phyloP scores from a whole-genome alignment of 2,797 vertebrate species.

The Pipistrellus pygmaeus region DNA sequence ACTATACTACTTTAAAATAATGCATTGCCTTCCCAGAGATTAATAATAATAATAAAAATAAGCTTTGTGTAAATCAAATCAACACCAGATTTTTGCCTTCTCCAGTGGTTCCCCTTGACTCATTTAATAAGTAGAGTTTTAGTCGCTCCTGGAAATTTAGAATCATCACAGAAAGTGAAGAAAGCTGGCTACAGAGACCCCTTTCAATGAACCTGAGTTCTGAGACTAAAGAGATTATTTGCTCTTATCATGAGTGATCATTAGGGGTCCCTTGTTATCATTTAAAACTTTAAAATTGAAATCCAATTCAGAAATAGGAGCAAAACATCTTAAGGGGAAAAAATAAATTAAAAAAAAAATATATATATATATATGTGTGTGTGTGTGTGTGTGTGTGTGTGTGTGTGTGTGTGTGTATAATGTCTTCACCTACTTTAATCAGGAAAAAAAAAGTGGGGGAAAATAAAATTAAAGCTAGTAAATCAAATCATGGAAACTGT shows the following conservation, averaged over 20 bases:
- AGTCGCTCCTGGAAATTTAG: constrained; percentile 11
- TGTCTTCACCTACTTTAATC: not conserved
- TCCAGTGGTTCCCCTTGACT: not conserved
- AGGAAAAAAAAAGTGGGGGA: not conserved
- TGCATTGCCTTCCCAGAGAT: not conserved
- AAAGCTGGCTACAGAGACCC: not conserved
- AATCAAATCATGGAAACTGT: not conserved
- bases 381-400: too few species aligned
- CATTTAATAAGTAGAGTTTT: not conserved
- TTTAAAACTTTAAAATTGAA: constrained; percentile 14
- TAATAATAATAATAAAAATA: not conserved
- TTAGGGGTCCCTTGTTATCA: not conserved
- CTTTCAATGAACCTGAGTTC: not conserved
- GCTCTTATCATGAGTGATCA: not conserved
- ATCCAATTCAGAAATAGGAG: not conserved
- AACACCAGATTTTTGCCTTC: not conserved
- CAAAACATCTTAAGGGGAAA: not conserved
- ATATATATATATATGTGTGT: too few species aligned
- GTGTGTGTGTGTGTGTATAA: not conserved
- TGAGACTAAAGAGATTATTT: not conserved
- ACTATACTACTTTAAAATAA: not conserved
- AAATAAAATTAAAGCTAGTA: constrained; percentile 23
- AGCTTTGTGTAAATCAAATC: not conserved
- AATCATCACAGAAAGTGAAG: not conserved
- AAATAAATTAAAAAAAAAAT: too few species aligned